Evolutionary conservation across 2,888 invertebrate genomes (phyloP).

Genomic region (Ommatoiulus sabulosus): DNA sequence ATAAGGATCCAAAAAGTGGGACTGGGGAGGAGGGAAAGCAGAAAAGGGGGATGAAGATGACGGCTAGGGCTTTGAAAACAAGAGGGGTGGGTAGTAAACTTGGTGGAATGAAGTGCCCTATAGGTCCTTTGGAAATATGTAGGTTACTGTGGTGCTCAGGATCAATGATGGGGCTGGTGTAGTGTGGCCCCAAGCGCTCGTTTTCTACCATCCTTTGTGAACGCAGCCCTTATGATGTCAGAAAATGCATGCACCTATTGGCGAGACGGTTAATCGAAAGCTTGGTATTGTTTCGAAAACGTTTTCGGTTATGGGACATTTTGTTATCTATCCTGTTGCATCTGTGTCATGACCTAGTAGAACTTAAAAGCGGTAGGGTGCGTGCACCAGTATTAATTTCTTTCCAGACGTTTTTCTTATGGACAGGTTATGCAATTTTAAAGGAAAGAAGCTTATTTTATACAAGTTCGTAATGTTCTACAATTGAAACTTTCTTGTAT

Average conservation of each 20-base stretch:
- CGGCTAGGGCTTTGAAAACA: neutral
- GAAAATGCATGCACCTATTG: neutral
- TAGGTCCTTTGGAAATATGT: neutral
- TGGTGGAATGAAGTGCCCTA: neutral
- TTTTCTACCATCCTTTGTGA: neutral
- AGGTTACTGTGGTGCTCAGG: slow-evolving; percentile 9
- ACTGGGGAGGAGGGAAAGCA: neutral
- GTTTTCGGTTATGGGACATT: no score
- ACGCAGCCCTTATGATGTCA: neutral
- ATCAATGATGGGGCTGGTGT: neutral
- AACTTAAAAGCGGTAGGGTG: no score
- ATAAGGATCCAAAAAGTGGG: neutral
- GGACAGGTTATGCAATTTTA: no score
- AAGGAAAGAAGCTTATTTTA: no score
- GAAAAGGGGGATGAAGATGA: neutral
- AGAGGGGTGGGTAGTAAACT: neutral
- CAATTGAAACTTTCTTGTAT: no score
- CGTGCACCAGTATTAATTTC: no score
- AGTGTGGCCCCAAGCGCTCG: neutral
- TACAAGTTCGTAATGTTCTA: no score
- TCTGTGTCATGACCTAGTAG: no score
- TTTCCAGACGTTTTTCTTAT: no score
- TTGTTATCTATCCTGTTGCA: no score
- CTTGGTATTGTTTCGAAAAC: no score
- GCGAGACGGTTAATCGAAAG: no score